Evolutionary conservation across 2,797 vertebrate genomes (phyloP), one percentile per base, ranked within the genome.

Genomic region (Menidia menidia): DNA sequence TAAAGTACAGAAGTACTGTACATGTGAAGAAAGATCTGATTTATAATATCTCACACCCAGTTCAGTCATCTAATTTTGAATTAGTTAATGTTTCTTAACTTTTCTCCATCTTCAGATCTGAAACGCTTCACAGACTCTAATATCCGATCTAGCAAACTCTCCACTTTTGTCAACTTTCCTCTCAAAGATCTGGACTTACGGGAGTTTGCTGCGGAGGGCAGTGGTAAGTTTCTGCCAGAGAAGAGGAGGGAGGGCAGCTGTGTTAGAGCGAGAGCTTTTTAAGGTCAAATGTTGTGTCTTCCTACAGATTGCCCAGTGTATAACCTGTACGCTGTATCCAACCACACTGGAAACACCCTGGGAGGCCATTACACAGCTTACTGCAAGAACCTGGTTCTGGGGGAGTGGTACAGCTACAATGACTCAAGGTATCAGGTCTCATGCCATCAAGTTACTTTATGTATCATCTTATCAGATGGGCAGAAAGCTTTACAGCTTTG

Each of bases 301-400:
- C 71, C 57, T 6, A 52, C 86, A 92, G 55, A 93, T 92, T 95
- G 96, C 0, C 87, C 95, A 0, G 79, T 97, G 83, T 99, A 98
- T 85, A 97, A 97, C 91, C 94, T 99, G 74, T 99, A 98, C 0
- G 96, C 97, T 0, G 95, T 99, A 63, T 98, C 98, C 88, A 99
- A 98, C 90, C 97, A 98, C 94, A 95, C 95, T 0, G 98, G 98
- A 64, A 98, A 96, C 80, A 95, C 96, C 52, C 85, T 97, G 93
- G 97, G 97, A 14, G 97, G 98, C 52, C 98, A 99, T 75, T 98
- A 99, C 87, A 99, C 97, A 0, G 96, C 97, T 25, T 98, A 96
- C 92, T 98, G 97, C 90, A 96, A 92, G 73, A 97, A 95, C 88
- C 94, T 96, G 0, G 81, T 88, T 16, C 95, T 96, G 18, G 95